Evolutionary conservation across 2,797 vertebrate genomes (phyloP).

Genomic region (Centropyge bicolor): DNA sequence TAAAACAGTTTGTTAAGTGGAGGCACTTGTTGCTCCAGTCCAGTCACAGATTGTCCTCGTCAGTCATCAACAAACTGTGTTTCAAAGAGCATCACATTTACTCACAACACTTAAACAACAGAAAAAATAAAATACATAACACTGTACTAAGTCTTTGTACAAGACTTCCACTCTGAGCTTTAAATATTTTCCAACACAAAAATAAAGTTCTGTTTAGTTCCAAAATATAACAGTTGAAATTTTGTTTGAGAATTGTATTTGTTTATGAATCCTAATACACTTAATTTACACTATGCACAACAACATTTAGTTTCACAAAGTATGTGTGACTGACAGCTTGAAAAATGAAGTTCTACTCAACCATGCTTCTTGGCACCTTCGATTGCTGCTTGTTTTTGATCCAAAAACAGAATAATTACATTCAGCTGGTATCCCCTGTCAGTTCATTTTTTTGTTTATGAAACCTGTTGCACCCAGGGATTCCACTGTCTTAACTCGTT

Average conservation of each 20-base stretch:
- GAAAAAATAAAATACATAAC: not conserved
- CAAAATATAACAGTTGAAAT: not conserved
- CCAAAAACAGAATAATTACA: not conserved
- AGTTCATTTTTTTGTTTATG: conserved; percentile 2
- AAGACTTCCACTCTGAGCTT: not conserved
- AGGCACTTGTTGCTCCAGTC: conserved; percentile 30
- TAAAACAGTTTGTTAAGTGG: conserved; percentile 40
- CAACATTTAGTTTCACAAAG: not conserved
- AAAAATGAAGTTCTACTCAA: not conserved
- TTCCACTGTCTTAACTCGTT: not conserved
- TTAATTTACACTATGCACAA: not conserved
- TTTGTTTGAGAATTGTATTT: not conserved
- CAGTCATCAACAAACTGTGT: not conserved
- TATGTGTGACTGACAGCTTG: not conserved
- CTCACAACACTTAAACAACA: not conserved
- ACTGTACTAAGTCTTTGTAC: not conserved
- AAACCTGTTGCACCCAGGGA: not conserved
- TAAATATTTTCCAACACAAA: not conserved
- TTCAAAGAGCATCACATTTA: no score
- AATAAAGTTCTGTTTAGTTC: not conserved
- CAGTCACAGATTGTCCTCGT: not conserved
- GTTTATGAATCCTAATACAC: not conserved
- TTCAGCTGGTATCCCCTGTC: not conserved
- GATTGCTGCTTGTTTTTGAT: not conserved
- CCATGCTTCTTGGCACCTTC: not conserved